These are phyloP conservation scores for Spisula solida DNA, from an alignment of 2,888 invertebrate species.

Conservation along the genomic window DNA sequence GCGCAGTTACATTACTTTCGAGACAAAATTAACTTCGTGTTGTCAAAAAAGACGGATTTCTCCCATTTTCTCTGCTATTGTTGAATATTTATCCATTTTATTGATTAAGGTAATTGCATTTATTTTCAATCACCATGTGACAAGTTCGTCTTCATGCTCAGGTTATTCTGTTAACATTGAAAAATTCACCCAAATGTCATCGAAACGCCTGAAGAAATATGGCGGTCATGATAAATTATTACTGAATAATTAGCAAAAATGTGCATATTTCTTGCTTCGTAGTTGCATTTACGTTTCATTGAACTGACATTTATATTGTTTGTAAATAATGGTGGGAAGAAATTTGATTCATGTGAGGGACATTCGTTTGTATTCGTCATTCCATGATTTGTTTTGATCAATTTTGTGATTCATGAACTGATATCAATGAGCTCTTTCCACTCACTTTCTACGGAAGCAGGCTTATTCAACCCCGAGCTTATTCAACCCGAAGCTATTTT, in stretches of 20 bases:
- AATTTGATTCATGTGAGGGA: too few relatives aligned
- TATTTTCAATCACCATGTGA: not conserved
- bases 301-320: not conserved
- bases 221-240: constrained; percentile 73
- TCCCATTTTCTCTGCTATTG: constrained; percentile 59
- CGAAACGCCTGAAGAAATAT: constrained; percentile 73
- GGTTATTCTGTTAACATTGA: not conserved
- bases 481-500: too few relatives aligned
- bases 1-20: constrained; percentile 65
- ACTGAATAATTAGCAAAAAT: constrained; percentile 78
- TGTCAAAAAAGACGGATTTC: constrained; percentile 65
- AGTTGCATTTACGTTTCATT: not conserved
- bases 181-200: constrained; percentile 46
- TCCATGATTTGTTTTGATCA: not conserved
- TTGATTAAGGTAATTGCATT: constrained; percentile 26
- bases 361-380: too few relatives aligned
- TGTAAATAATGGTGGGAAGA: too few relatives aligned
- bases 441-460: too few relatives aligned
- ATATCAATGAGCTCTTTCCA: not conserved
- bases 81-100: not conserved
- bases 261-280: not conserved
- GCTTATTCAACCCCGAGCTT: too few relatives aligned
- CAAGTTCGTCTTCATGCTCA: not conserved
- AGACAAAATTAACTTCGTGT: constrained; percentile 60
- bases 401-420: not conserved